phyloP scores from a whole-genome alignment of 2,113 vertebrate species.

The Micromys minutus region DNA sequence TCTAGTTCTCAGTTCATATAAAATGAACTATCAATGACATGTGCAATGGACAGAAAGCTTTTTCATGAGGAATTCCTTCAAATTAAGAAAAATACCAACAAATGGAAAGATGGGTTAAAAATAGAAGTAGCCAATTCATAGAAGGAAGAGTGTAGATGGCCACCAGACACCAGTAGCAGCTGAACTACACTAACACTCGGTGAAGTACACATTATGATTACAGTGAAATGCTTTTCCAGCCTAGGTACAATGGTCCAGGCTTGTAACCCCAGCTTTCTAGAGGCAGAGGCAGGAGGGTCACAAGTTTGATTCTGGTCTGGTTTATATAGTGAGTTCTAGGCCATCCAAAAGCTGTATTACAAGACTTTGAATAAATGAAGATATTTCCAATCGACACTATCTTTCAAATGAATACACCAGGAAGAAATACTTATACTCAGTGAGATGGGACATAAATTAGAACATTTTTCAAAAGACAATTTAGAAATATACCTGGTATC shows the following conservation, averaged over 20 bases:
- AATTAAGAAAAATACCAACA: constrained; percentile 16
- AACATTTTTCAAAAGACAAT: background rate
- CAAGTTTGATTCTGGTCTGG: background rate
- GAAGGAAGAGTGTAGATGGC: background rate
- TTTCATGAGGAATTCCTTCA: background rate
- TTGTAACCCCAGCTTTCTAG: background rate
- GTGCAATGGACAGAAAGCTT: background rate
- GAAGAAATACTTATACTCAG: background rate
- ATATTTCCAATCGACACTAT: background rate
- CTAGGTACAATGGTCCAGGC: background rate
- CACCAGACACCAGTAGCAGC: background rate
- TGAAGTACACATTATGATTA: background rate
- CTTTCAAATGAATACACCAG: background rate
- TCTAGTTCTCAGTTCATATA: background rate
- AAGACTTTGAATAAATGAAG: background rate
- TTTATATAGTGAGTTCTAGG: background rate
- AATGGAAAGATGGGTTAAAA: background rate
- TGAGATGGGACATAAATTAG: background rate
- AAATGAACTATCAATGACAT: background rate
- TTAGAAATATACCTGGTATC: background rate
- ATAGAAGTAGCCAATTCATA: background rate
- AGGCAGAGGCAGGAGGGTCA: background rate
- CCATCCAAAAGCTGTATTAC: background rate
- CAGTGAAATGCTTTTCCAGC: background rate
- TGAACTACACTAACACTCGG: background rate